Base-by-base conservation (phyloP, 1,140 invertebrate genomes). In the Glossosoma conforme region DNA sequence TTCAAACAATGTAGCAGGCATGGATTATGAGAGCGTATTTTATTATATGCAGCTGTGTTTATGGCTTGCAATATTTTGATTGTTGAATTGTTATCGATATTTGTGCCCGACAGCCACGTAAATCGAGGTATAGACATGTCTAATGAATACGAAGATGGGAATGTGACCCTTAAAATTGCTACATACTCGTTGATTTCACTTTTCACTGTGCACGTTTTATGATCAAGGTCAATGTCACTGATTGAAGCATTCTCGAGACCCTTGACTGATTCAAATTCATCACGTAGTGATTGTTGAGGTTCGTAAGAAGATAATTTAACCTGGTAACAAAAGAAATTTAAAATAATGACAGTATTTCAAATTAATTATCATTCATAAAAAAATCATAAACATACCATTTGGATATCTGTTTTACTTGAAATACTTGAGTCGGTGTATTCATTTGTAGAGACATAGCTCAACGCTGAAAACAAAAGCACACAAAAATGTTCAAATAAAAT, bases 221-320 rank as follows among this genome's bases (percentile, higher is more conserved):
- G 78, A 62, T 87, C 83, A 66, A 87, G 80, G 60, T 83, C 82
- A 49, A 93, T 81, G 59, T 85, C 83, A 38, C 91, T 81, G 61
- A 93, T 88, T 32, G 87, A 86, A 65, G 93, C 91, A 65, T 92
- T 89, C 10, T 87, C 83, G 64, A 74, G 67, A 68, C 92, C 91
- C 21, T 91, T 77, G 25, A 93, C 72, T 5, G 86, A 89, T 58
- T 75, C 72, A 72, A 93, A 94, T 70, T 93, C 91, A 71, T 93
- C 89, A 63, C 91, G 83, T 9, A 91, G 65, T 6, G 80, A 81
- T 55, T 77, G 80, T 2, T 77, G 80, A 45, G 77, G 78, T 21
- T 68, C 67, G 58, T 68, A 64, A 0, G 68, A 65, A 11, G 66
- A 42, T 8, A 69, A 64, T 48, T 67, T 59, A 8, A 64, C 50